phyloP scores from a whole-genome alignment of 2,888 invertebrate species.

The Empis livida region DNA sequence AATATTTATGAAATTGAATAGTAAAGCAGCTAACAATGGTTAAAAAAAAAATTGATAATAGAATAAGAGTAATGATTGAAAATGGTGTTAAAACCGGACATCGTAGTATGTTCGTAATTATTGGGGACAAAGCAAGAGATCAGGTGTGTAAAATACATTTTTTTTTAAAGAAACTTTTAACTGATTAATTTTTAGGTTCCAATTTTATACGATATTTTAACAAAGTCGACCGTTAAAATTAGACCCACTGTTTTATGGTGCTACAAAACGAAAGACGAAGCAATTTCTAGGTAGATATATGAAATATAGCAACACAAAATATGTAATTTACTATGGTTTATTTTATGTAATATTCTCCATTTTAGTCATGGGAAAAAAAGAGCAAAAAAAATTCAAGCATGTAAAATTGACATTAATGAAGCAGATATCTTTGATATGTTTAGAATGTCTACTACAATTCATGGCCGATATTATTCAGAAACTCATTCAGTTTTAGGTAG shows the following conservation, averaged over 20 bases:
- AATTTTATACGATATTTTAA: slow-evolving; percentile 92
- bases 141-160: slow-evolving; percentile 48
- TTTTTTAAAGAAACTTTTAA: background rate
- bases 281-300: slow-evolving; percentile 58
- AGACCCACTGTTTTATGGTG: slow-evolving; percentile 96
- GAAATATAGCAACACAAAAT: background rate
- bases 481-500: slow-evolving; percentile 96
- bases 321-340: background rate
- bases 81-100: slow-evolving; percentile 88
- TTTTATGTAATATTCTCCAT: slow-evolving; percentile 1
- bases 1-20: too few relatives aligned
- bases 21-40: too few relatives aligned
- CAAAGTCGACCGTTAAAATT: slow-evolving; percentile 86
- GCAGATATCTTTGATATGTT: slow-evolving; percentile 96
- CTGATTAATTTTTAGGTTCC: slow-evolving; percentile 53
- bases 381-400: slow-evolving; percentile 83
- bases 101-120: slow-evolving; percentile 85
- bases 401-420: slow-evolving; percentile 79
- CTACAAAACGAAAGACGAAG: slow-evolving; percentile 87
- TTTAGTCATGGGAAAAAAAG: slow-evolving; percentile 80
- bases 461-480: slow-evolving; percentile 95
- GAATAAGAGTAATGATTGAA: slow-evolving; percentile 89
- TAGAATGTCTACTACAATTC: slow-evolving; percentile 88
- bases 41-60: slow-evolving; percentile 91
- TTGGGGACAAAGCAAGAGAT: slow-evolving; percentile 92